Percentiles rank a stretch among this genome's conserved stretches.
phyloP scores from a whole-genome alignment of 1,140 invertebrate species.

The Aphelenchoides besseyi region DNA sequence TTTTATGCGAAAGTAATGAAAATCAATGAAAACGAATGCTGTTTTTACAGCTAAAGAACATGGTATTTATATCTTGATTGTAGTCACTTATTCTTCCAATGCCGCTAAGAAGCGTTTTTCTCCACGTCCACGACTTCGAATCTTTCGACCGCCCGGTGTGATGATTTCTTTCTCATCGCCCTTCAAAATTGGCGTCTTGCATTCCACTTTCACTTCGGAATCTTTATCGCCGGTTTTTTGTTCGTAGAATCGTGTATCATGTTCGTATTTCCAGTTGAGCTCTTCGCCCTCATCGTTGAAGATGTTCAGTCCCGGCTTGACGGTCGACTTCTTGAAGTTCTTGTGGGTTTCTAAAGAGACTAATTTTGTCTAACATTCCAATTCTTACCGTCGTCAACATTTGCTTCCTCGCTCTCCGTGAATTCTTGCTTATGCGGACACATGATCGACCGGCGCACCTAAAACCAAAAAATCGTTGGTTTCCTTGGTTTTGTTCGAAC shows the following conservation, averaged over 20 bases:
- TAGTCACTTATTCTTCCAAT: constrained; percentile 8
- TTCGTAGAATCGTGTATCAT: constrained; percentile 58
- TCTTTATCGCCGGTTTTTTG: constrained; percentile 17
- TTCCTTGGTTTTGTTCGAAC: too few species aligned
- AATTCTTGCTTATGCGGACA: constrained; percentile 30
- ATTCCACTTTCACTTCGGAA: constrained; percentile 24
- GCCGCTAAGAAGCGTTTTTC: constrained; percentile 42
- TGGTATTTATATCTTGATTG: not conserved
- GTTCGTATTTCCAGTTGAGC: constrained; percentile 60
- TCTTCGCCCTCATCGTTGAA: constrained; percentile 57
- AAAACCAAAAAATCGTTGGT: too few species aligned
- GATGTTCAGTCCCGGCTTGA: constrained; percentile 56
- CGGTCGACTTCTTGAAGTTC: constrained; percentile 29
- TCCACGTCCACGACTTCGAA: constrained; percentile 40
- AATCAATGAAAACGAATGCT: constrained; percentile 6
- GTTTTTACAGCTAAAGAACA: not conserved
- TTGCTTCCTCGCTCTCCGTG: not conserved
- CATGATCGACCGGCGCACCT: constrained; percentile 40
- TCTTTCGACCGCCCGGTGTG: constrained; percentile 34
- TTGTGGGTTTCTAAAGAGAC: not conserved
- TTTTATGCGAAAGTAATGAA: not conserved
- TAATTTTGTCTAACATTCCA: constrained; percentile 12
- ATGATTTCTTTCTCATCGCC: constrained; percentile 27
- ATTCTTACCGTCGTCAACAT: not conserved
- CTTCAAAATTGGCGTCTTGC: constrained; percentile 1